Base-by-base conservation (phyloP, 35 echinoderm and acorn worm genomes). In the Lytechinus pictus region DNA sequence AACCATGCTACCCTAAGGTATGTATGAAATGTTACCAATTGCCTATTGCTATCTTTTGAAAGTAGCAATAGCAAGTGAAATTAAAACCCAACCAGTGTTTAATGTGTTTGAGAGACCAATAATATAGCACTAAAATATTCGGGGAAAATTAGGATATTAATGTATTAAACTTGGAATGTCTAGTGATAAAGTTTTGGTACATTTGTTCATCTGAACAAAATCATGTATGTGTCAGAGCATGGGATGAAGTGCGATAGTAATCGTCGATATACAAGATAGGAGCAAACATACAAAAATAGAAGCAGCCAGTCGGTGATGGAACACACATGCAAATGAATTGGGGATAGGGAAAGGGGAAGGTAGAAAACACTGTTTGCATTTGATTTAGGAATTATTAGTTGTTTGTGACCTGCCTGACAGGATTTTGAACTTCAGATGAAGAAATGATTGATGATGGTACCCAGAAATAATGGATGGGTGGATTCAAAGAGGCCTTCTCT, bases 241-340 rank as follows among this genome's bases (percentile, higher is more conserved):
- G 14, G 21, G 19, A 24, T n/a, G 16, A 58, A 9, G 56, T 7
- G 4, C 24, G 6, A 79, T 79, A 24, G 19, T 3, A 79, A 0
- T 79, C 66, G 3, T 79, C 66, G 19, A 44, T 44, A 44, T n/a
- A 5, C 6, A 24, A 79, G 66, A 79, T 79, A 24, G 16, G 66
- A 79, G 66, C 66, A 79, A 79, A 79, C 66, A 79, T 14, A 79
- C 66, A 79, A 24, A 79, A 79, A 79, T 79, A 79, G 66, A 79
- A 79, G 19, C 66, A 79, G 66, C 2, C 57, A 60, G 57, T 12
- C 19, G 19, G 6, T 8, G 8, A 79, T 79, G 66, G 21, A 79
- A 79, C 21, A 79, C 66, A 79, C 16, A 79, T 79, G 66, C 66
- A 79, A 79, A 79, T 79, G 66, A 44, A 44, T 44, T 79, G 66